Base-by-base conservation (phyloP, 2,888 invertebrate genomes). In the Torymus texanus region DNA sequence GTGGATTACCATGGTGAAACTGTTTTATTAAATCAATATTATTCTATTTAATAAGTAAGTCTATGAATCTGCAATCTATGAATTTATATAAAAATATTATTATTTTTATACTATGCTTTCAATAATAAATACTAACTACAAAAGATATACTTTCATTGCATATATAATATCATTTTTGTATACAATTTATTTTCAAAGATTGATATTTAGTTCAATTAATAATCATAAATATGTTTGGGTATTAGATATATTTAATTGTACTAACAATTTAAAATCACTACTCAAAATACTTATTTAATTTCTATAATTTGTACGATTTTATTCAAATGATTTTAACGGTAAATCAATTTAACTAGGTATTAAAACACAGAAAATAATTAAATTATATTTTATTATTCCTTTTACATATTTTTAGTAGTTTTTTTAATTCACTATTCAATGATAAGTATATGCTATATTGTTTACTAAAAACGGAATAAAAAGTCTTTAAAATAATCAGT, bases 381-480 rank as follows among this genome's bases (percentile, higher is more conserved):
- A 4, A 14, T 65, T 14, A 24, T 14, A 63, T 11, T 11, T 66
- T 21, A 21, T 21, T 21, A 21, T 21, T 53, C 21, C 13, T 18
- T 21, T 53, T 12, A 24, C 51, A 72, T 53, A 24, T 75, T 66
- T 66, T 75, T 3, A 66, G 66, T n/a, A 66, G 41, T 58, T 55
- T 67, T 61, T 66, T 66, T 12, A 78, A 67, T 14, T 41, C 55
- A 16, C 41, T 67, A 41, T 18, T 67, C 41, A 78, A 61, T 62
- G 66, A 0, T 21, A 13, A 0, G 67, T 73, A 78, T 61, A 13
- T 16, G 12, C 5, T 16, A 4, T 53, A 13, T 21, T 74, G 65
- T 59, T 71, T 75, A 5, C 16, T 70, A 55, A 79, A 79, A 11
- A 75, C 16, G 12, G 18, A 1, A 59, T 59, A 59, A 59, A 79